A percentile compares a stretch with the other conserved stretches of the same genome.
Conservation (phyloP, 2,113 vertebrate species). For the Paracanthobrama guichenoti region DNA sequence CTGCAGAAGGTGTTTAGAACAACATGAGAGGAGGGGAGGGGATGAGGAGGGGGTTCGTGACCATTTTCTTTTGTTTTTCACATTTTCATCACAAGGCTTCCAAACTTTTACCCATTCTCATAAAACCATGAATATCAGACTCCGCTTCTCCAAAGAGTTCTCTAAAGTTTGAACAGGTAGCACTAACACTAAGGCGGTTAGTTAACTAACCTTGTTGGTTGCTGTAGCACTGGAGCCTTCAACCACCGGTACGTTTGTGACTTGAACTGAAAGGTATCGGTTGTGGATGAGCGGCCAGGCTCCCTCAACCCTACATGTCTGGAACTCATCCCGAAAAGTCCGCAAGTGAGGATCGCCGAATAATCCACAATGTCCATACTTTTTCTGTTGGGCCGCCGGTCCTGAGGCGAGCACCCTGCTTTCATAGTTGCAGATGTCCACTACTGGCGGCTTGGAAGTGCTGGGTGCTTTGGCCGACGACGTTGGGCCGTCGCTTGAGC, state of each 20-base stretch:
- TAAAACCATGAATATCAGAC: not conserved
- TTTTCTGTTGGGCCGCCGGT: conserved; percentile 66
- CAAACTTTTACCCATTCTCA: not conserved
- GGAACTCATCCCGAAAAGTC: conserved; percentile 83
- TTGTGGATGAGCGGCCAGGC: conserved; percentile 85
- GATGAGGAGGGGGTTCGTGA: not conserved
- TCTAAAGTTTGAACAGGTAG: not conserved
- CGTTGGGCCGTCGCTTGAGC: conserved; percentile 81
- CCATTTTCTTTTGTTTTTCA: not conserved
- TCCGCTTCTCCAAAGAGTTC: not conserved
- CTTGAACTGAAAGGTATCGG: conserved; percentile 82
- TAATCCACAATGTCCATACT: conserved; percentile 83
- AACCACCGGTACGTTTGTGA: conserved; percentile 83
- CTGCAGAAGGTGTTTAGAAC: not conserved
- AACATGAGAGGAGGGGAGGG: not conserved
- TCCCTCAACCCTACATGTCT: conserved; percentile 83
- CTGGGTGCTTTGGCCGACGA: conserved; percentile 71
- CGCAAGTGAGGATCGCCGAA: conserved; percentile 83
- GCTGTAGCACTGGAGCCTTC: conserved; percentile 81
- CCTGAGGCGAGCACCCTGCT: conserved; percentile 64
- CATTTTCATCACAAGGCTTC: not conserved
- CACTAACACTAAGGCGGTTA: not conserved
- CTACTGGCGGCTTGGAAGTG: conserved; percentile 66
- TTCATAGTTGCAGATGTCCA: conserved; percentile 77
- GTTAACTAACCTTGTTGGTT: conserved; percentile 79